These are phyloP conservation scores for Pteronura brasiliensis DNA, from an alignment of 2,113 vertebrate species.

Conservation along the genomic window DNA sequence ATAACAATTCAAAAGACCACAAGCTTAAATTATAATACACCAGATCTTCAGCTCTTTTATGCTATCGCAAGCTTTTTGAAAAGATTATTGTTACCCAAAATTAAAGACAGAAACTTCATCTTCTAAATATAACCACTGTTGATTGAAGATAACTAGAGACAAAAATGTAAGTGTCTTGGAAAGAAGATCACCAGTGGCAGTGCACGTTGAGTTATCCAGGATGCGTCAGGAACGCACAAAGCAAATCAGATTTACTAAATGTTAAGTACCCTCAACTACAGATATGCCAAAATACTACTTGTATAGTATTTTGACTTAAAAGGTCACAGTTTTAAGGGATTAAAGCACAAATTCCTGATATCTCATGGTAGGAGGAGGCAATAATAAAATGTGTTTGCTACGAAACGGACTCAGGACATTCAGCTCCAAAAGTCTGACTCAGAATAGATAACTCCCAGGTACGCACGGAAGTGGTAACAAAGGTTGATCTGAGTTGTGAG, in stretches of 20 bases:
- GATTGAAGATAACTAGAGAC: neutral
- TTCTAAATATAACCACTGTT: neutral
- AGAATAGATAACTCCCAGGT: neutral
- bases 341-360: neutral
- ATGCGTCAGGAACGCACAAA: neutral
- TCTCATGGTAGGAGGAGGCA: neutral
- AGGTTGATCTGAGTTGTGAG: neutral
- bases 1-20: neutral
- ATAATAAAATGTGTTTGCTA: neutral
- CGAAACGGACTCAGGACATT: neutral
- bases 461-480: neutral
- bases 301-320: neutral
- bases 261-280: neutral
- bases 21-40: neutral
- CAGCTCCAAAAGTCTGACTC: neutral
- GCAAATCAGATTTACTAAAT: neutral
- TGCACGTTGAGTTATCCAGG: neutral
- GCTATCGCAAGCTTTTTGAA: neutral
- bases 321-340: neutral
- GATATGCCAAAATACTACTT: neutral
- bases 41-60: neutral
- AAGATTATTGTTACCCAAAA: neutral
- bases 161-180: neutral
- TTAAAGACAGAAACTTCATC: neutral
- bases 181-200: neutral